Evolutionary conservation across 2,888 invertebrate genomes (phyloP).

Genomic region (Margaritifera margaritifera): DNA sequence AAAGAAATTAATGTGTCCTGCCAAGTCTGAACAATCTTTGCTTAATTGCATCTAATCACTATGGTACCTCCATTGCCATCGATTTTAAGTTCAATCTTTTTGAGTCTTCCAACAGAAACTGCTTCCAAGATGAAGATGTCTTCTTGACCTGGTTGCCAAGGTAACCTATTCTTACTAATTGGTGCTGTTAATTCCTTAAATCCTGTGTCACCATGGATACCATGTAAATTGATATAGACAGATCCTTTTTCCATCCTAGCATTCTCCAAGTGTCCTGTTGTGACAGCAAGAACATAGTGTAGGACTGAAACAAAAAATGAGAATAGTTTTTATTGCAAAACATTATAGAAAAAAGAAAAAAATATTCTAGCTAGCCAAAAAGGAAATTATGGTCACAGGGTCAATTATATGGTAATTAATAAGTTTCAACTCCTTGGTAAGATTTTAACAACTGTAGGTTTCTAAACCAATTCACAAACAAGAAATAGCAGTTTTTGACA

Average conservation of each 20-base stretch:
- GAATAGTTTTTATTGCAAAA: too few species aligned
- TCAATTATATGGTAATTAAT: too few species aligned
- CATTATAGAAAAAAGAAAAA: too few species aligned
- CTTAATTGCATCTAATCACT: too few species aligned
- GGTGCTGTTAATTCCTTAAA: slow-evolving; percentile 40
- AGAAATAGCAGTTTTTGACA: too few species aligned
- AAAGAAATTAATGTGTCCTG: too few species aligned
- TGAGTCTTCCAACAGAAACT: slow-evolving; percentile 63
- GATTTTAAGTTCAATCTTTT: slow-evolving; percentile 61
- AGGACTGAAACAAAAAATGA: slow-evolving; percentile 47
- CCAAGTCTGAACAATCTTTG: too few species aligned
- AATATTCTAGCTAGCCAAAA: too few species aligned
- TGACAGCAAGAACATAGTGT: slow-evolving; percentile 63
- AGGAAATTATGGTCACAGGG: too few species aligned
- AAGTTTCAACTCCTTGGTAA: too few species aligned
- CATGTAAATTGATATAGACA: slow-evolving; percentile 62
- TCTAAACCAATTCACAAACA: too few species aligned
- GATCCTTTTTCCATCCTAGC: slow-evolving; percentile 57
- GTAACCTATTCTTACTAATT: slow-evolving; percentile 32
- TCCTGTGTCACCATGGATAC: slow-evolving; percentile 67
- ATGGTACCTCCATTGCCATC: slow-evolving; percentile 46
- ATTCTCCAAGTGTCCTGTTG: slow-evolving; percentile 61
- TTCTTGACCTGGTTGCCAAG: slow-evolving; percentile 55
- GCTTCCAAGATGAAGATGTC: slow-evolving; percentile 68
- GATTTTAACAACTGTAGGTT: too few species aligned